Conservation (phyloP, 2,797 vertebrate species). For the Siniperca obscura region DNA sequence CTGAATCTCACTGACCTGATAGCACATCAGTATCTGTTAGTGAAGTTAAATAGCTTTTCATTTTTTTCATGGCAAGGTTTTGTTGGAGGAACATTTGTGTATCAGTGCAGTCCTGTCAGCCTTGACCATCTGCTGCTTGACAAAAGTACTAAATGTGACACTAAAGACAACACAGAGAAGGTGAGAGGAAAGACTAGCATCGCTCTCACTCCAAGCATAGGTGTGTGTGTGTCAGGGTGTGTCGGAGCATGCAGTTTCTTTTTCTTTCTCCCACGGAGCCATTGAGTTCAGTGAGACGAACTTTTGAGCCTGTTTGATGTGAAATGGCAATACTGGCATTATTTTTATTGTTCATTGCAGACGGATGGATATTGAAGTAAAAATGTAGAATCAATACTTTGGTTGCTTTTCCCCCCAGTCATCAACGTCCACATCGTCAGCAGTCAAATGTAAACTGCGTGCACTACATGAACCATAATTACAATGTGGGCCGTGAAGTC, state of each 20-base stretch:
- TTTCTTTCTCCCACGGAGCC: neutral
- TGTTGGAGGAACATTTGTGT: neutral
- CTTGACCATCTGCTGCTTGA: neutral
- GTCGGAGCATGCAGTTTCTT: too few relatives aligned
- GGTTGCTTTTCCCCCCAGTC: neutral
- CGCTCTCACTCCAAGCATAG: too few relatives aligned
- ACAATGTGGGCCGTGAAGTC: neutral
- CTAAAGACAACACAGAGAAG: too few relatives aligned
- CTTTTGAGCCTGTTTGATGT: neutral
- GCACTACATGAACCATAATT: neutral
- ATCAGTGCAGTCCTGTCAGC: neutral
- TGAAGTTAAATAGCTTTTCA: too few relatives aligned
- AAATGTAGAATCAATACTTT: neutral
- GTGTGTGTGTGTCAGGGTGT: too few relatives aligned
- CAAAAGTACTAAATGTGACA: neutral
- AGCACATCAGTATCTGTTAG: neutral
- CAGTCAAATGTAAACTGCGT: neutral
- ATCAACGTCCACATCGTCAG: neutral
- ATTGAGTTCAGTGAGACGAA: neutral
- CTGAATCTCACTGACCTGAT: neutral
- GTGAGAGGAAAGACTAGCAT: too few relatives aligned
- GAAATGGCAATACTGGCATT: too few relatives aligned
- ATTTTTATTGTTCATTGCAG: too few relatives aligned
- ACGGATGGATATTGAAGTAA: neutral
- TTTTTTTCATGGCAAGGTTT: neutral